These are phyloP conservation scores for Zeus faber DNA, from an alignment of 2,113 vertebrate genomes.

Conservation along the genomic window DNA sequence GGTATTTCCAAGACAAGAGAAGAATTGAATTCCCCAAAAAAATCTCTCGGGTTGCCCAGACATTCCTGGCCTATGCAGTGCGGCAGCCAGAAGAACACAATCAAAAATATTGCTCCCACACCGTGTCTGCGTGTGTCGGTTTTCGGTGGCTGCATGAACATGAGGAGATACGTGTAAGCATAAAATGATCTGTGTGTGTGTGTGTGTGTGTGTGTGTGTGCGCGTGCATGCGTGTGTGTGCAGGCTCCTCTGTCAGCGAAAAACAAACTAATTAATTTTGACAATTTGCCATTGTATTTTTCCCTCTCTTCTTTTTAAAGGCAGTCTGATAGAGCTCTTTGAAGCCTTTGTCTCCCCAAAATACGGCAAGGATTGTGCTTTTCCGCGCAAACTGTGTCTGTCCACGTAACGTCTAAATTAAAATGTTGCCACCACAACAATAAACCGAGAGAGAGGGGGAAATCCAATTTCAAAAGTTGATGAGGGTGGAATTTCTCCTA, in stretches of 20 bases:
- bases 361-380: constrained; percentile 25
- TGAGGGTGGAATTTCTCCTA: constrained; percentile 34
- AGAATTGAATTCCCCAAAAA: too few species aligned
- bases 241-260: constrained; percentile 44
- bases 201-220: not conserved
- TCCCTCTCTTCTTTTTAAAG: constrained; percentile 27
- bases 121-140: constrained; percentile 3
- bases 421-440: constrained; percentile 49
- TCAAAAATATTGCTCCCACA: too few species aligned
- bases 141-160: too few species aligned
- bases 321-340: constrained; percentile 29
- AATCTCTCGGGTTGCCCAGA: too few species aligned
- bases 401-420: constrained; percentile 42
- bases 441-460: constrained; percentile 24
- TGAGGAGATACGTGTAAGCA: too few species aligned
- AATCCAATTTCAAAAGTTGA: constrained; percentile 51
- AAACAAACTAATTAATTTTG: constrained; percentile 14
- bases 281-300: too few species aligned
- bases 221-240: not conserved
- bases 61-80: too few species aligned
- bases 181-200: too few species aligned
- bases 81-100: too few species aligned
- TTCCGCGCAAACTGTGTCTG: constrained; percentile 34
- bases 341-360: constrained; percentile 32
- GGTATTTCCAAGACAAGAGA: too few species aligned